phyloP scores from a whole-genome alignment of 2,888 invertebrate species.

The Atethmia centrago region DNA sequence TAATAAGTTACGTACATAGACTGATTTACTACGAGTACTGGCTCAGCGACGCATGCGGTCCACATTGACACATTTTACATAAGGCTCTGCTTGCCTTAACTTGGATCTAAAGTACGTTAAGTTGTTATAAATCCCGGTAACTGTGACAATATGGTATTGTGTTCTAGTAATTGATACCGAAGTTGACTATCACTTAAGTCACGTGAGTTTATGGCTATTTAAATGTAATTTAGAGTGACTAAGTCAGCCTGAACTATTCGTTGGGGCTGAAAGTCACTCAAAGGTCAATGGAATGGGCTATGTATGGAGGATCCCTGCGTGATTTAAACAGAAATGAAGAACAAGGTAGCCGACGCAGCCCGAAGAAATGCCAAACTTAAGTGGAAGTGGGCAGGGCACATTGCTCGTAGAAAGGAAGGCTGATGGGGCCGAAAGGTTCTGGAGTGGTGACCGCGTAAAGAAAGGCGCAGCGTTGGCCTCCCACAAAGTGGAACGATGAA shows the following conservation, averaged over 20 bases:
- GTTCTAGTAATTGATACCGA: constrained; percentile 21
- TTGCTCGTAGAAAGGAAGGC: background rate
- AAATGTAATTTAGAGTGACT: constrained; percentile 6
- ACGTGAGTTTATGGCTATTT: background rate
- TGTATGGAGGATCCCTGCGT: background rate
- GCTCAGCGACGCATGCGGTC: constrained; percentile 47
- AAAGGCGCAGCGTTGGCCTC: background rate
- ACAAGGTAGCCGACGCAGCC: background rate
- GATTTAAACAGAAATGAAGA: background rate
- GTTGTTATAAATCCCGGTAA: constrained; percentile 32
- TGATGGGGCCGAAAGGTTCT: background rate
- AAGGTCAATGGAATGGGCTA: background rate
- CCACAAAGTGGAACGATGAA: background rate
- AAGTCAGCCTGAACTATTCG: background rate
- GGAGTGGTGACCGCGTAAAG: background rate
- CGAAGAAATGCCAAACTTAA: background rate
- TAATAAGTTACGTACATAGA: constrained; percentile 46
- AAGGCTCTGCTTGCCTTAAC: constrained; percentile 52
- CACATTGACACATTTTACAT: constrained; percentile 67
- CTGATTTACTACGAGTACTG: constrained; percentile 54
- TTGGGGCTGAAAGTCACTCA: background rate
- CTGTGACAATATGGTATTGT: constrained; percentile 14
- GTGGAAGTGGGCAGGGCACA: background rate
- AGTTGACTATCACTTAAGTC: background rate
- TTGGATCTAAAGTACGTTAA: constrained; percentile 17